Evolutionary conservation across 2,113 vertebrate genomes (phyloP).

Genomic region (Furnarius figulus): DNA sequence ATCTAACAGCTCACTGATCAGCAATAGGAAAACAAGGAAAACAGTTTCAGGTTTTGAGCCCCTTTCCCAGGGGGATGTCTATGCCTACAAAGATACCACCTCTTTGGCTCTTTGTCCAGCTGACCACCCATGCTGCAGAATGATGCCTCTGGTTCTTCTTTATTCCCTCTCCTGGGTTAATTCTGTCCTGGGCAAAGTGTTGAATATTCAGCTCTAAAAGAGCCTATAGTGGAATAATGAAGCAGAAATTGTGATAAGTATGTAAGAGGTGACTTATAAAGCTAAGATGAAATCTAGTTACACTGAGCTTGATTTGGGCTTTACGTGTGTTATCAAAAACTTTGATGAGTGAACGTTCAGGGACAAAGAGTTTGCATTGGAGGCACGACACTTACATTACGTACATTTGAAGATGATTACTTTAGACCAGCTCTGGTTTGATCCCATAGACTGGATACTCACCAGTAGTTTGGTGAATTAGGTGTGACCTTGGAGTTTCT

Average conservation of each 20-base stretch:
- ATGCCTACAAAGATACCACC: neutral
- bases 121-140: neutral
- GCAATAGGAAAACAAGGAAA: neutral
- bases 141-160: neutral
- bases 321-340: neutral
- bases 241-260: neutral
- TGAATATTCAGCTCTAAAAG: neutral
- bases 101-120: neutral
- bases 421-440: neutral
- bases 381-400: neutral
- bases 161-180: neutral
- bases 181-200: neutral
- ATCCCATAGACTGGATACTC: neutral
- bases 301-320: neutral
- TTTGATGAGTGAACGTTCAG: neutral
- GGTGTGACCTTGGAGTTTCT: neutral
- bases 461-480: neutral
- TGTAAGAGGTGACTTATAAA: neutral
- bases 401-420: neutral
- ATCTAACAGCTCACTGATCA: neutral
- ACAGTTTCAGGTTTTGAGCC: neutral
- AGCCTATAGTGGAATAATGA: neutral
- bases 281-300: neutral
- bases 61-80: neutral
- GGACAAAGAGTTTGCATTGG: neutral